Conservation (phyloP, 2,797 vertebrate genomes). For the Vipera latastei region DNA sequence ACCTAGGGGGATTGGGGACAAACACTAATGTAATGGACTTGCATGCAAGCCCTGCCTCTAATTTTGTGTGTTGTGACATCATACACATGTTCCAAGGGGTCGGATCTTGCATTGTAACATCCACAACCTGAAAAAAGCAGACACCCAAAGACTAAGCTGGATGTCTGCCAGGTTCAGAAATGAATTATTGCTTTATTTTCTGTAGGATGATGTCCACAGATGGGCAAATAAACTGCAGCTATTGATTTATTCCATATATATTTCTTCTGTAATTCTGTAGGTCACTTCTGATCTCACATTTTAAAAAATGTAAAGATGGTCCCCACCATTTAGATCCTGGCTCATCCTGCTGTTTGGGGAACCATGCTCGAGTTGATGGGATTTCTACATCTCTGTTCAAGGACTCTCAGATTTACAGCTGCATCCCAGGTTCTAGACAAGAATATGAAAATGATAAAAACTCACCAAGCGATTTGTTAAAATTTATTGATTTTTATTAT, state of each 20-base stretch:
- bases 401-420: background rate
- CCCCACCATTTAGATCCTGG: background rate
- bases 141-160: no score
- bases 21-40: background rate
- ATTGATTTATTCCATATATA: background rate
- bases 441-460: background rate
- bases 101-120: background rate
- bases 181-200: no score
- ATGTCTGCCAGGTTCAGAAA: no score
- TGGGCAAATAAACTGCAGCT: no score
- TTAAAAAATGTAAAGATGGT: background rate
- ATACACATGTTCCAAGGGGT: background rate
- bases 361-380: background rate
- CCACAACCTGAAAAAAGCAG: background rate
- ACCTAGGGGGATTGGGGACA: background rate
- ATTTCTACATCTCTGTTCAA: background rate
- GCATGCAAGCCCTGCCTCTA: background rate
- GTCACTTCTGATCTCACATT: background rate
- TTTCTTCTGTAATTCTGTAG: background rate
- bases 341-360: background rate
- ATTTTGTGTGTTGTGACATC: background rate
- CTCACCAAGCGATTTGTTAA: background rate
- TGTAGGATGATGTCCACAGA: no score
- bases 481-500: background rate
- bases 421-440: background rate